These are phyloP conservation scores for Rhizomys pruinosus DNA, from an alignment of 2,113 vertebrate species.

Conservation along the genomic window DNA sequence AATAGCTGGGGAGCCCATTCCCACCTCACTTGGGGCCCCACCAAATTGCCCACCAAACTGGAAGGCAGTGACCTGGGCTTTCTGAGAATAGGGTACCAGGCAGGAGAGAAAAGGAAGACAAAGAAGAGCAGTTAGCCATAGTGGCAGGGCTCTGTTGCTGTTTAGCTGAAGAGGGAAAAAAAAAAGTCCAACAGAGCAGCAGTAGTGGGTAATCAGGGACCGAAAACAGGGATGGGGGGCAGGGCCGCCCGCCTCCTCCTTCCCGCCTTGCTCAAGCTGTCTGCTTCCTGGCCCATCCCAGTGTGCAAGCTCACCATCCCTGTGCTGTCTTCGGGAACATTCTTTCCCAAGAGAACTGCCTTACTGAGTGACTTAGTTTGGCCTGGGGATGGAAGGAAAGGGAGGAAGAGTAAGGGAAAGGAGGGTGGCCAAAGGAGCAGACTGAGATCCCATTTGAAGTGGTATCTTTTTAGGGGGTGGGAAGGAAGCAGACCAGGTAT, in stretches of 20 bases:
- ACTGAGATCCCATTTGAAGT: conserved; percentile 40
- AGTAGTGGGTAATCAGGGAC: conserved; percentile 75
- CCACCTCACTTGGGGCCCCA: conserved; percentile 58
- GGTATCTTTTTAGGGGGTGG: conserved; percentile 57
- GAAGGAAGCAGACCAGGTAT: conserved; percentile 72
- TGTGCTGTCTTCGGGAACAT: conserved; percentile 79
- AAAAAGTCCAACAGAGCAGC: conserved; percentile 37
- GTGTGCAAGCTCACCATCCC: conserved; percentile 74
- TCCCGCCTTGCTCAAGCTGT: conserved; percentile 82
- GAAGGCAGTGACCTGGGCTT: conserved; percentile 66
- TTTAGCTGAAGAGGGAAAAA: conserved; percentile 55
- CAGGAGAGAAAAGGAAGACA: conserved; percentile 51
- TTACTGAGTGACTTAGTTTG: conserved; percentile 85
- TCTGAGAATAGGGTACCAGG: conserved; percentile 63
- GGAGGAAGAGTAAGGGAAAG: background rate
- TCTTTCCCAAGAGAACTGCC: conserved; percentile 86
- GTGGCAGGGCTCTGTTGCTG: conserved; percentile 80
- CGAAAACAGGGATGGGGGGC: conserved; percentile 73
- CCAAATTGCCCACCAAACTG: conserved; percentile 47
- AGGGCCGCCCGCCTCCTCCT: conserved; percentile 77
- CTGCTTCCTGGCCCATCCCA: conserved; percentile 73
- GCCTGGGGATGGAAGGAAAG: conserved; percentile 63
- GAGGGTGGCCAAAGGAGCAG: conserved; percentile 57
- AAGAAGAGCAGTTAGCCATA: background rate
- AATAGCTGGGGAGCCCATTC: conserved; percentile 85